Base-by-base conservation (phyloP, 2,888 invertebrate genomes). In the Watsonalla binaria region DNA sequence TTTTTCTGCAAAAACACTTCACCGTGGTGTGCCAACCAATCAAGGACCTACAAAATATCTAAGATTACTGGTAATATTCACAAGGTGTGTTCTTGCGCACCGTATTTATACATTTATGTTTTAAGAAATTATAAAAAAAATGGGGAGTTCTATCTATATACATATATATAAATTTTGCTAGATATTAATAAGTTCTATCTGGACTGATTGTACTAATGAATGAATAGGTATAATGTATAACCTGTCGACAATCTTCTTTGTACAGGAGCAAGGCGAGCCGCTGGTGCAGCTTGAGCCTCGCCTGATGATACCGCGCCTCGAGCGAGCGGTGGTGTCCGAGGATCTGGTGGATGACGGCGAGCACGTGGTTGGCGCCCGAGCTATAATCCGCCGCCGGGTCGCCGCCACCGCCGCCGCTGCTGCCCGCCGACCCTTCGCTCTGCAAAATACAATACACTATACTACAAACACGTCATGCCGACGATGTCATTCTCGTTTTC, bases 211-310 rank as follows among this genome's bases (percentile, higher is more conserved):
- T 24, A 24, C 4, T 1, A 24, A 24, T 24, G 24, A 24, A 24
- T 24, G 24, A 24, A 24, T 24, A 2, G 24, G 24, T 24, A 24
- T 24, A 24, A 24, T 24, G 24, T 24, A 37, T 62, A 61, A 95
- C 97, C 93, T 98, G 98, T 83, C 98, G 96, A 51, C 99, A 98
- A 83, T 99, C 99, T 82, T 99, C 98, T 86, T 99, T 98, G 83
- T 99, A 99, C 47, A 99, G 92, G 59, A 96, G 92, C 68, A 99
- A 91, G 7, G 98, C 98, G 45, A 99, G 92, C 63, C 98, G 92
- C 86, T 99, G 99, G 84, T 99, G 99, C 55, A 99, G 91, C 81
- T 98, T 97, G 65, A 98, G 96, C 85, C 98, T 96, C 69, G 98
- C 97, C 62, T 96, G 95, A 74, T 98, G 98, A 96, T 98, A 99